A percentile compares a stretch with the other conserved stretches of the same genome.
Evolutionary conservation across 1,140 invertebrate species (phyloP).

Genomic region (Dendrolimus punctatus): DNA sequence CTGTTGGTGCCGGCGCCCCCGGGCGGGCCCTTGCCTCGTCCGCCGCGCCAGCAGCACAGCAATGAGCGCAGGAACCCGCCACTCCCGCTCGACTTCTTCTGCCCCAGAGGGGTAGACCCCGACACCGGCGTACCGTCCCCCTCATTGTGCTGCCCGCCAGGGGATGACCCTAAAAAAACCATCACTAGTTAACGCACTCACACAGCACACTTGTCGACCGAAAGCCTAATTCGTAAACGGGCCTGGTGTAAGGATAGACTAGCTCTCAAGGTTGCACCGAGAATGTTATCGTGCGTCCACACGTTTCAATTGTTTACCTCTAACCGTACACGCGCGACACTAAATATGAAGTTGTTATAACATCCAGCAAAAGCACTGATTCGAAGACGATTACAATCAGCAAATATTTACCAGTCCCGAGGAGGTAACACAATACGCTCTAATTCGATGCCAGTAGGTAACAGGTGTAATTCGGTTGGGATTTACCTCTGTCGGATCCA

Average conservation of each 20-base stretch:
- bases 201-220: conserved; percentile 18
- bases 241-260: conserved; percentile 34
- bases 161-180: conserved; percentile 57
- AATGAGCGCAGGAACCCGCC: conserved; percentile 87
- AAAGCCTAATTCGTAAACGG: conserved; percentile 26
- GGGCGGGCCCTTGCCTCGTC: conserved; percentile 65
- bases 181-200: conserved; percentile 29
- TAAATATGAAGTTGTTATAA: conserved; percentile 26
- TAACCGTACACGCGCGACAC: conserved; percentile 31
- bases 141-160: conserved; percentile 58
- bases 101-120: conserved; percentile 51
- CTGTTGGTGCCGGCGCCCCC: conserved; percentile 60
- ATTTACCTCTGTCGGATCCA: conserved; percentile 92
- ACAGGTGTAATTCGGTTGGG: conserved; percentile 71
- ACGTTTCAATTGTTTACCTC: conserved; percentile 67
- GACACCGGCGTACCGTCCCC: conserved; percentile 66
- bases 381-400: conserved; percentile 32
- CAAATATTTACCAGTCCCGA: conserved; percentile 45
- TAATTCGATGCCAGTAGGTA: conserved; percentile 67
- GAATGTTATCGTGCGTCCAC: conserved; percentile 54
- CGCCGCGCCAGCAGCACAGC: conserved; percentile 88
- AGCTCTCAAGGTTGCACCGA: conserved; percentile 62
- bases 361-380: conserved; percentile 31
- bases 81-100: conserved; percentile 56
- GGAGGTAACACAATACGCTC: conserved; percentile 66